These are phyloP conservation scores for Cygnus buccinator DNA, from an alignment of 2,113 vertebrate species.

Conservation along the genomic window DNA sequence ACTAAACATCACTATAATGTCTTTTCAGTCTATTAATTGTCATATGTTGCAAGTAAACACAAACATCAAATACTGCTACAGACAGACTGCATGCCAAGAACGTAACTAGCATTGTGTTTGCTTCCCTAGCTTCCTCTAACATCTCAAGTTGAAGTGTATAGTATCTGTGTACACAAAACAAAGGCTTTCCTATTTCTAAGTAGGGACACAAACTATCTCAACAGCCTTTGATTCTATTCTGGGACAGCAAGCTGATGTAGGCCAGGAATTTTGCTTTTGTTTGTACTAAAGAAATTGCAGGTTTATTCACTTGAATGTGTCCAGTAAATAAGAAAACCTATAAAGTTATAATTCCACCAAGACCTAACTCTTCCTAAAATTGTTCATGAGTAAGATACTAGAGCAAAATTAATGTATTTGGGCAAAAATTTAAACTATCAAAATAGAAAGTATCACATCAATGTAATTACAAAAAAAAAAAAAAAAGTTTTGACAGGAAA, in stretches of 20 bases:
- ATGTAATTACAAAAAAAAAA: not conserved
- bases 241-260: not conserved
- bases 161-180: conserved; percentile 25
- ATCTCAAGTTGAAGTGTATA: not conserved
- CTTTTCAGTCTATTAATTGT: conserved; percentile 51
- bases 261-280: conserved; percentile 26
- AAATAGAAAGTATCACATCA: not conserved
- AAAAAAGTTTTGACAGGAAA: not conserved
- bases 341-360: not conserved
- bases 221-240: conserved; percentile 58
- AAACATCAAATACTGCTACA: conserved; percentile 13
- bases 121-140: conserved; percentile 35
- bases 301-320: not conserved
- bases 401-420: not conserved
- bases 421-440: not conserved
- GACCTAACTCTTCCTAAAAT: not conserved
- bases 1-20: conserved; percentile 36
- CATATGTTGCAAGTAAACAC: conserved; percentile 2
- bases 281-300: not conserved
- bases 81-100: conserved; percentile 47
- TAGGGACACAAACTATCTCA: conserved; percentile 29
- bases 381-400: not conserved
- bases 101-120: not conserved
- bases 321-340: conserved; percentile 5
- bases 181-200: conserved; percentile 66